Evolutionary conservation across 2,113 vertebrate genomes (phyloP).

Genomic region (Dipodomys spectabilis): DNA sequence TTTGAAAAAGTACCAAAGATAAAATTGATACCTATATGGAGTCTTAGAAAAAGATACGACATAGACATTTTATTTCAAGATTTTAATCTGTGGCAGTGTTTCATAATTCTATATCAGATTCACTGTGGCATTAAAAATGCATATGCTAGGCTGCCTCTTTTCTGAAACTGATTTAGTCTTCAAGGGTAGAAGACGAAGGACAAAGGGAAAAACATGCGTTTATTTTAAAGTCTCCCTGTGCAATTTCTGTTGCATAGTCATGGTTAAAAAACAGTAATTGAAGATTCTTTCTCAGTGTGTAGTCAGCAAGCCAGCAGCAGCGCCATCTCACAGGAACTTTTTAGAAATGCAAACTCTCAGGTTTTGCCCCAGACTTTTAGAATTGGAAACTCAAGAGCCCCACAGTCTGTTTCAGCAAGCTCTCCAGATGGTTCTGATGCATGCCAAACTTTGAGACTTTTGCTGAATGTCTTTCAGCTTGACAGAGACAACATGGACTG

Average conservation of each 20-base stretch:
- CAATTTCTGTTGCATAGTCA: neutral
- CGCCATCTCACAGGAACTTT: neutral
- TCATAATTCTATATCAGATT: neutral
- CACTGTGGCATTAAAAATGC: neutral
- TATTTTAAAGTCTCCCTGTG: conserved; percentile 11
- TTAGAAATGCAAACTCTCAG: conserved; percentile 5
- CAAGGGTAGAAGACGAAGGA: neutral
- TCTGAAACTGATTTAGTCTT: conserved; percentile 16
- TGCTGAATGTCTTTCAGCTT: neutral
- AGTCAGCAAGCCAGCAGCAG: neutral
- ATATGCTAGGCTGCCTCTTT: neutral
- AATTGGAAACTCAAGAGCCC: neutral
- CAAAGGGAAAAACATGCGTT: neutral
- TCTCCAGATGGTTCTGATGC: neutral
- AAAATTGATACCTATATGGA: neutral
- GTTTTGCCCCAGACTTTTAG: neutral
- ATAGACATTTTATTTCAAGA: neutral
- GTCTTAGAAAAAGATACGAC: neutral
- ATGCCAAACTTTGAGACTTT: neutral
- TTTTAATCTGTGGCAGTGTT: neutral
- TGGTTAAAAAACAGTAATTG: conserved; percentile 3
- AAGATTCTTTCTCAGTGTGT: neutral
- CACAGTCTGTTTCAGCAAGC: neutral
- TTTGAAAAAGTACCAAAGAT: neutral
- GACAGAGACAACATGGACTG: neutral